Conservation (phyloP, 2,888 invertebrate genomes). For the Argyra leucocephala region DNA sequence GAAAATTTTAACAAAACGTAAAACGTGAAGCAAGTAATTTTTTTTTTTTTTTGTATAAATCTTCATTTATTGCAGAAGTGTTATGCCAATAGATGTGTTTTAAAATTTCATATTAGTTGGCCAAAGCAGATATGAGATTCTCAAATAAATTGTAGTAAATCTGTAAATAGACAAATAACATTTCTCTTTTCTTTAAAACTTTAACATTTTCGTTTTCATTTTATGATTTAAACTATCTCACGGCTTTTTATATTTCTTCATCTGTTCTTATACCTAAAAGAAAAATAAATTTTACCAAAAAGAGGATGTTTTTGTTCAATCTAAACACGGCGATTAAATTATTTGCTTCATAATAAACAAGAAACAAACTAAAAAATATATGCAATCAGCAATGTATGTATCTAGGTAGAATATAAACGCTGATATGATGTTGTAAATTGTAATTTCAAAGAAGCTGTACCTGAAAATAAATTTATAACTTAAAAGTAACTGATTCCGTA, state of each 20-base stretch:
- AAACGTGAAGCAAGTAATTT: too few relatives aligned
- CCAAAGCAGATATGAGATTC: background rate
- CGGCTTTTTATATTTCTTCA: background rate
- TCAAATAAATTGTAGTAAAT: background rate
- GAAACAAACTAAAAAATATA: background rate
- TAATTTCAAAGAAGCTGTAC: background rate
- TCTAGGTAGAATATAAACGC: conserved; percentile 1
- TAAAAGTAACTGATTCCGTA: background rate
- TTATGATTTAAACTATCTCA: background rate
- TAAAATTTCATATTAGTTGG: background rate
- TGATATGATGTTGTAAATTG: conserved; percentile 2
- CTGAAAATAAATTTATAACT: conserved; percentile 2
- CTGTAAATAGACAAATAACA: conserved; percentile 4
- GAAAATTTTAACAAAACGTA: too few relatives aligned
- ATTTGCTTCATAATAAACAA: background rate
- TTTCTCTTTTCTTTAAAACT: background rate
- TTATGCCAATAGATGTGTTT: background rate
- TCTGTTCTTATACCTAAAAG: conserved; percentile 1
- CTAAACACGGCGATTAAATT: background rate
- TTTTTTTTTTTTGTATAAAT: too few relatives aligned
- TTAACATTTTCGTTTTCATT: background rate
- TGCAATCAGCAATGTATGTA: conserved; percentile 3
- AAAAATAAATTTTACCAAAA: background rate
- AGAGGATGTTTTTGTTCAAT: background rate
- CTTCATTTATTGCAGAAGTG: background rate